These are phyloP conservation scores for Vireo griseus DNA, from an alignment of 2,797 vertebrate species.

Conservation along the genomic window DNA sequence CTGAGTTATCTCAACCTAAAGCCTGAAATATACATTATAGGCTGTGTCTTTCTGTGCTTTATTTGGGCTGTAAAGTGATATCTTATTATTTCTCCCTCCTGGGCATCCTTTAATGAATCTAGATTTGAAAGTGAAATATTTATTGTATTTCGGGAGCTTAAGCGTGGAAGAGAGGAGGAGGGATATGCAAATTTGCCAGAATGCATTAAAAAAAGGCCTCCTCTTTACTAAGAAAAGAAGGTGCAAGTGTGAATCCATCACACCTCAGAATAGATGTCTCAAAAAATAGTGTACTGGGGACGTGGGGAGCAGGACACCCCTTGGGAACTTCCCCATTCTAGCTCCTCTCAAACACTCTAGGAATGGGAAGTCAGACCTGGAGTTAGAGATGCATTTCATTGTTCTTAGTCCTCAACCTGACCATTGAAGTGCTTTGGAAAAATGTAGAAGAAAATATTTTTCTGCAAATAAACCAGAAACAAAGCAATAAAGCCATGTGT, in stretches of 20 bases:
- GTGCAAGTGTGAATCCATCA: rapidly evolving
- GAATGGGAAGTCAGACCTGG: neutral
- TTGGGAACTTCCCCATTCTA: neutral
- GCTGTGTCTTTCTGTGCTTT: slow-evolving; percentile 70
- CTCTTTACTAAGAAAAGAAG: neutral
- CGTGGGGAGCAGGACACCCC: neutral
- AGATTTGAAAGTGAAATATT: slow-evolving; percentile 78
- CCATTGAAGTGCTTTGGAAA: neutral
- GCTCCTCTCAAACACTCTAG: neutral
- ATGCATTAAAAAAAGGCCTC: neutral
- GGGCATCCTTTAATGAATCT: slow-evolving; percentile 76
- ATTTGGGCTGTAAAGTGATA: slow-evolving; percentile 77
- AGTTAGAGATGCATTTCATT: rapidly evolving
- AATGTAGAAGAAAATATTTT: neutral
- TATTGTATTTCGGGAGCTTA: slow-evolving; percentile 65
- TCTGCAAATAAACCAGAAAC: neutral
- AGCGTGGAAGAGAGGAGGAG: neutral
- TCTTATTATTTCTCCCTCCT: slow-evolving; percentile 77
- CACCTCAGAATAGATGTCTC: neutral
- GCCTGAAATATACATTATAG: slow-evolving; percentile 69
- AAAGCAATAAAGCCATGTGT: neutral
- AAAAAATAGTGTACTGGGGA: neutral
- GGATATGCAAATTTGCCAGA: slow-evolving; percentile 45
- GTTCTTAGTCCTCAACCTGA: neutral
- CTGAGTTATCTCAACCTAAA: slow-evolving; percentile 75